A percentile compares a stretch with the other conserved stretches of the same genome.
phyloP scores from a whole-genome alignment of 1,140 invertebrate genomes.

The Augochlora pura region DNA sequence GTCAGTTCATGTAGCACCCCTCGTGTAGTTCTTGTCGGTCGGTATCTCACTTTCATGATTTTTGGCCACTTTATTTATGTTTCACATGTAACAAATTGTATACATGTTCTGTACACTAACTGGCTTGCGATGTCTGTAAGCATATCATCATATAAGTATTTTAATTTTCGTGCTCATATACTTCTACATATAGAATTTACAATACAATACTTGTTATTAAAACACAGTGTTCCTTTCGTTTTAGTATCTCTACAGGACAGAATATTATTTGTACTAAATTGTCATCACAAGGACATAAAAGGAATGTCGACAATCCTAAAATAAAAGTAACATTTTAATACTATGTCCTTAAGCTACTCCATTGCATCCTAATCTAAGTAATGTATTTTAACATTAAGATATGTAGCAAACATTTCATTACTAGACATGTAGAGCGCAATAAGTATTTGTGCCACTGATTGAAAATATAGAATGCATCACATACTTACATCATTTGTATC shows the following conservation, averaged over 20 bases:
- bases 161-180: slow-evolving; percentile 54
- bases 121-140: slow-evolving; percentile 69
- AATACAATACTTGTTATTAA: slow-evolving; percentile 34
- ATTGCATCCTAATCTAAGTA: slow-evolving; percentile 5
- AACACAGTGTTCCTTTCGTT: neutral
- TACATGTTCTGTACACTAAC: slow-evolving; percentile 70
- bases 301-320: neutral
- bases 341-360: slow-evolving; percentile 1
- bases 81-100: slow-evolving; percentile 67
- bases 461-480: slow-evolving; percentile 33
- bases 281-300: neutral
- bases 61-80: slow-evolving; percentile 65
- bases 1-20: slow-evolving; percentile 60
- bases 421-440: neutral
- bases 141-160: slow-evolving; percentile 68
- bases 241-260: slow-evolving; percentile 11
- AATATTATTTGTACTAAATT: slow-evolving; percentile 14
- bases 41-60: slow-evolving; percentile 64
- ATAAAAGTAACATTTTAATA: neutral
- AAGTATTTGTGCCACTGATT: slow-evolving; percentile 1
- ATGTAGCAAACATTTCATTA: slow-evolving; percentile 2
- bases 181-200: slow-evolving; percentile 16
- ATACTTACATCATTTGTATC: slow-evolving; percentile 45
- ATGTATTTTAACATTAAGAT: slow-evolving; percentile 1
- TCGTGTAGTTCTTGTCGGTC: slow-evolving; percentile 60